Evolutionary conservation across 2,113 vertebrate species (phyloP).

Genomic region (Raphicerus campestris): DNA sequence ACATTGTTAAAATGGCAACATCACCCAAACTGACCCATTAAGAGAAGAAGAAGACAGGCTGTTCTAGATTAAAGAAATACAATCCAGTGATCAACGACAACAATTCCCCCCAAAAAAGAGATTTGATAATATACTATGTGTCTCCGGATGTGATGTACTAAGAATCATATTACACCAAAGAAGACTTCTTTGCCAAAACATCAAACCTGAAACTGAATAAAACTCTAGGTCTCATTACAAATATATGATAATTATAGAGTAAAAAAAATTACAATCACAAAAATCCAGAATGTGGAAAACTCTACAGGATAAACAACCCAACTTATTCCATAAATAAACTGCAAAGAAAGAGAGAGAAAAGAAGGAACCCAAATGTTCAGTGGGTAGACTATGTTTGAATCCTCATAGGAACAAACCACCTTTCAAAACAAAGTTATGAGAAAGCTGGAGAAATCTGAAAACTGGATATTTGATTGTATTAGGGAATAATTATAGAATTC

Average conservation of each 20-base stretch:
- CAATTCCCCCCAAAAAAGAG: background rate
- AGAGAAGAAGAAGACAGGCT: background rate
- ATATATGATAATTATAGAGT: background rate
- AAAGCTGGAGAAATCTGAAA: background rate
- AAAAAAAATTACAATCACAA: background rate
- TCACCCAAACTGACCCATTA: background rate
- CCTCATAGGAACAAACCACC: background rate
- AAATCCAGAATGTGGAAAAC: background rate
- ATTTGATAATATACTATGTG: background rate
- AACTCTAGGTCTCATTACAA: background rate
- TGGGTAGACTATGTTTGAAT: background rate
- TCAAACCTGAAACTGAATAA: background rate
- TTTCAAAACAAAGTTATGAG: background rate
- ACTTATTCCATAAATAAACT: background rate
- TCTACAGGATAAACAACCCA: background rate
- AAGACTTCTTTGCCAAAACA: background rate
- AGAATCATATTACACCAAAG: background rate
- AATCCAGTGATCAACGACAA: background rate
- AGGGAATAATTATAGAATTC: background rate
- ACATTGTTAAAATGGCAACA: background rate
- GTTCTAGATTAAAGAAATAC: background rate
- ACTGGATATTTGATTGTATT: background rate
- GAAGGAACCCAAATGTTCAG: background rate
- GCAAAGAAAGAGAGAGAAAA: background rate
- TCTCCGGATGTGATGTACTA: background rate